Conservation (phyloP, 2,113 vertebrate species). For the Nycticebus coucang region DNA sequence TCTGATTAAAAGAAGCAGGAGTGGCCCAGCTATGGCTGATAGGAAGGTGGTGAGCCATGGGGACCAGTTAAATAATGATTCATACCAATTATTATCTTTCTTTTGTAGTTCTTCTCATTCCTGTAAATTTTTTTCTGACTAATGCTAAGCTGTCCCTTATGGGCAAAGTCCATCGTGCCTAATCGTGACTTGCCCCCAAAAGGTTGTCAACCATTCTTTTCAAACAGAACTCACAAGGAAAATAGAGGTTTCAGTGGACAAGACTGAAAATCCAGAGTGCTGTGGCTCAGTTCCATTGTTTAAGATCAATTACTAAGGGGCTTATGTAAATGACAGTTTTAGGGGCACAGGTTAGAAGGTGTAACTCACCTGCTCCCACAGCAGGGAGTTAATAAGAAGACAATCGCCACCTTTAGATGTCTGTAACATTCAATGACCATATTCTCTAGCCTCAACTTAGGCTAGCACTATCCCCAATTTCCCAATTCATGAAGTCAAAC, state of each 20-base stretch:
- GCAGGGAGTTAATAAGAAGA: constrained; percentile 3
- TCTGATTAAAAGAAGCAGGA: no score
- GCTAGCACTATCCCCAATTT: constrained; percentile 11
- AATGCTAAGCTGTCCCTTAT: no score
- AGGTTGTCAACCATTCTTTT: constrained; percentile 42
- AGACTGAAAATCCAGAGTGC: background rate
- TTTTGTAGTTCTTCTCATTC: no score
- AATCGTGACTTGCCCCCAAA: no score
- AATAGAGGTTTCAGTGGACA: background rate
- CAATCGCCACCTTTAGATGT: background rate
- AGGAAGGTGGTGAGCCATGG: no score
- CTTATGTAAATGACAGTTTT: background rate
- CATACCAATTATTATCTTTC: no score
- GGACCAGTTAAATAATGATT: no score
- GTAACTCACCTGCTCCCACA: background rate
- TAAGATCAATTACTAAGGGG: background rate
- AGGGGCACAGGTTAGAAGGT: background rate
- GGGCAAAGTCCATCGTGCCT: no score
- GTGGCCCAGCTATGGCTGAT: no score
- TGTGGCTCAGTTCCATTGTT: background rate
- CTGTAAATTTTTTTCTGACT: no score
- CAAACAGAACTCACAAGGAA: constrained; percentile 44
- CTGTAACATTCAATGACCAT: constrained; percentile 3
- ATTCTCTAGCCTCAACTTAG: background rate
- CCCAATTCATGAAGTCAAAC: background rate